Conservation (phyloP, 2,113 vertebrate species). For the Strix aluco region DNA sequence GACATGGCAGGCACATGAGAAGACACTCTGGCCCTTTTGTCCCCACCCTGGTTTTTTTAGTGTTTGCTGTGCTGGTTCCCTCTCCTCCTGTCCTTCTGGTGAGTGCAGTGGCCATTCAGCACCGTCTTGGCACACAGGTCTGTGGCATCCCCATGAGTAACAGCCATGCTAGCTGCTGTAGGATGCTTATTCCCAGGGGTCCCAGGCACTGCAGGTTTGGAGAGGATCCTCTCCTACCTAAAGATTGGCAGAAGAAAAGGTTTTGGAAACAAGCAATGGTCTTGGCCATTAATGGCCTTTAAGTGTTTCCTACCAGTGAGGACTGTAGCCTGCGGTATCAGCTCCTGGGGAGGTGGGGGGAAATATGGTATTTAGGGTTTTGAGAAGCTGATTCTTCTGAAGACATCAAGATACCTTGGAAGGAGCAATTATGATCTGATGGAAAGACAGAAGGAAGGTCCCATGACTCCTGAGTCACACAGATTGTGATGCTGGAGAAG, state of each 20-base stretch:
- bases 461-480: neutral
- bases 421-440: neutral
- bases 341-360: neutral
- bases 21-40: neutral
- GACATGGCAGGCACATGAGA: neutral
- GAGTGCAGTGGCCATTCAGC: fast-evolving
- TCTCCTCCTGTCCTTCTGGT: neutral
- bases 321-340: neutral
- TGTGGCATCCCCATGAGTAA: neutral
- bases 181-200: neutral
- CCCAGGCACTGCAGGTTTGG: neutral
- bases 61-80: neutral
- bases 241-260: neutral
- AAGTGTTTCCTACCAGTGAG: neutral
- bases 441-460: neutral
- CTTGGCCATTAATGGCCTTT: neutral
- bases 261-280: neutral
- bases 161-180: neutral
- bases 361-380: neutral
- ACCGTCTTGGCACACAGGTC: neutral
- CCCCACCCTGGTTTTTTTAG: neutral
- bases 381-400: neutral
- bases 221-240: neutral
- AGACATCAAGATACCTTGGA: neutral
- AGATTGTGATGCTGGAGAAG: neutral